A percentile compares a stretch with the other conserved stretches of the same genome.
These are phyloP conservation scores for Oncorhynchus mykiss DNA, from an alignment of 2,113 vertebrate genomes.

Conservation along the genomic window DNA sequence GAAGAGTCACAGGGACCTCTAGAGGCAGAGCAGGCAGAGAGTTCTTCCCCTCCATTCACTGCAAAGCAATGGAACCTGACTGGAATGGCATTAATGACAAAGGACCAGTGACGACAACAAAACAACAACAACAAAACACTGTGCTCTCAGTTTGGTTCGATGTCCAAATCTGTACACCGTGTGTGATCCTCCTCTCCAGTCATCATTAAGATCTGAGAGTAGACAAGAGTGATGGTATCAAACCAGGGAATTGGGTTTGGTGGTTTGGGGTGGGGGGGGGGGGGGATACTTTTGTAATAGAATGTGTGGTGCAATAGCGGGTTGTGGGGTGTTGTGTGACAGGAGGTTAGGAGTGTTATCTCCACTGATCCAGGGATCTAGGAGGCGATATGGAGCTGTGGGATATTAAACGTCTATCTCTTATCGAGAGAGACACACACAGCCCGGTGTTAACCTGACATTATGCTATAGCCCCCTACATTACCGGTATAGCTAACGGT, in stretches of 20 bases:
- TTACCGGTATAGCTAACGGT: not conserved
- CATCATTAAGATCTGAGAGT: not conserved
- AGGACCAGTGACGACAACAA: not conserved
- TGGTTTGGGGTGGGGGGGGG: not conserved
- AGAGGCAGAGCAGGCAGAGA: not conserved
- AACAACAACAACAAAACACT: not conserved
- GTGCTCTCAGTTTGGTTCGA: not conserved
- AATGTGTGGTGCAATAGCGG: not conserved
- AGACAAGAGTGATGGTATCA: not conserved
- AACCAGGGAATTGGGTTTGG: not conserved
- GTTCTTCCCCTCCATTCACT: not conserved
- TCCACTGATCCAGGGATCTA: not conserved
- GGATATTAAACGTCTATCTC: not conserved
- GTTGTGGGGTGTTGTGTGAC: not conserved
- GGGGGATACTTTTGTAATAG: not conserved
- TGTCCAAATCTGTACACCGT: not conserved
- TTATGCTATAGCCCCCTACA: not conserved
- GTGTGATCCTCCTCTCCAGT: not conserved
- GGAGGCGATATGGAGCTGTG: not conserved
- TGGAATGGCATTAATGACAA: not conserved
- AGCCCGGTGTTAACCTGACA: not conserved
- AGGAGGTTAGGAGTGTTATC: not conserved
- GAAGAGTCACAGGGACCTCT: constrained; percentile 35
- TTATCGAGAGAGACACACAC: not conserved
- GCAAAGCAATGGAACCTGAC: not conserved